Conservation (phyloP, 2,113 vertebrate species). For the Nannobrachium achirus region DNA sequence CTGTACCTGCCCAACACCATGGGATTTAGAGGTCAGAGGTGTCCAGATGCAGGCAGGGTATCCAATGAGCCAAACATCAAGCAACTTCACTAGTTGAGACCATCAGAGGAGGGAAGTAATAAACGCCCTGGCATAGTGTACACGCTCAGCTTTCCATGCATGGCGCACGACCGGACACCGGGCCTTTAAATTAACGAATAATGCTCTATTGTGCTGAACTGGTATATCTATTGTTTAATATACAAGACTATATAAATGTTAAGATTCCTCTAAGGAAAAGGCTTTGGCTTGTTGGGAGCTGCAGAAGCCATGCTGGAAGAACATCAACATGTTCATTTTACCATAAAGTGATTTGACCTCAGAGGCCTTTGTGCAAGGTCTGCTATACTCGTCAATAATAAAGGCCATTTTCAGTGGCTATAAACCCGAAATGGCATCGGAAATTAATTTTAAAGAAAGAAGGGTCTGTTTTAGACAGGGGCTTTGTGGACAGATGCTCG, state of each 20-base stretch:
- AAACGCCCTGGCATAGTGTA: no score
- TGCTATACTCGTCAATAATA: constrained; percentile 30
- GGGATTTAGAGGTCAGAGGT: no score
- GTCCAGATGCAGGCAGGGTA: no score
- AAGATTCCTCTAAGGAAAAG: not conserved
- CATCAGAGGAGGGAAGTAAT: no score
- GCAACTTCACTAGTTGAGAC: no score
- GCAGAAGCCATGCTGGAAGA: not conserved
- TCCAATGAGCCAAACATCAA: no score
- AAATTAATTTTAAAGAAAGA: constrained; percentile 27
- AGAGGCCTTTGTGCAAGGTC: constrained; percentile 24
- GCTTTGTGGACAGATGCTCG: constrained; percentile 20
- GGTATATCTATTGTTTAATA: not conserved
- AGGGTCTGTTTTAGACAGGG: constrained; percentile 22
- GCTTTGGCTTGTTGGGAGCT: not conserved
- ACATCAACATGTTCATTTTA: not conserved
- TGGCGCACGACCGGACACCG: no score
- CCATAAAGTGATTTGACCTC: constrained; percentile 32
- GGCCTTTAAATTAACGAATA: no score
- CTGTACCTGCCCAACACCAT: no score
- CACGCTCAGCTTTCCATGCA: no score
- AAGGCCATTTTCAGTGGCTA: constrained; percentile 35
- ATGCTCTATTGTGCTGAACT: not conserved
- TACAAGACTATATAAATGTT: not conserved
- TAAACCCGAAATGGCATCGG: constrained; percentile 38